A percentile compares a stretch with the other conserved stretches of the same genome.
phyloP scores from a whole-genome alignment of 2,888 invertebrate species.

The Acanthosepion esculentum region DNA sequence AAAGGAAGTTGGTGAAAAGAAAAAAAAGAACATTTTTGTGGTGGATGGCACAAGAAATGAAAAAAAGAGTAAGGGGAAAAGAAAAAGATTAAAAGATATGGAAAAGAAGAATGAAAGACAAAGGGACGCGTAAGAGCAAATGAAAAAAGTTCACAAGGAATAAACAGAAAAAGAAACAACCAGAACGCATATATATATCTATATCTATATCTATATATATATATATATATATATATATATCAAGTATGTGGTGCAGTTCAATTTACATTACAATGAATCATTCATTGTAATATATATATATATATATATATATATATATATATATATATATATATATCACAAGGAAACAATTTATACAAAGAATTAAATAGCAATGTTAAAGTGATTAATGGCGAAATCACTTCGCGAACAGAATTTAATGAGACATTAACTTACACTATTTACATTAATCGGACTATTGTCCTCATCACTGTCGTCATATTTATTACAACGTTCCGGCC shows the following conservation, averaged over 20 bases:
- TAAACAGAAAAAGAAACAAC: background rate
- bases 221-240: background rate
- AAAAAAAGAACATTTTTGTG: background rate
- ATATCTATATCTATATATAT: background rate
- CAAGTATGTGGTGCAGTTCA: too few species aligned
- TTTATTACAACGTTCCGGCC: too few species aligned
- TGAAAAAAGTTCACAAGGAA: background rate
- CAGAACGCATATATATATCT: background rate
- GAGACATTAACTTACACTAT: too few species aligned
- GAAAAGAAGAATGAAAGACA: background rate
- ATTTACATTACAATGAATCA: too few species aligned
- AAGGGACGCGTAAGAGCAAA: background rate
- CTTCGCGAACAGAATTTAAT: too few species aligned
- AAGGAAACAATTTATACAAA: too few species aligned
- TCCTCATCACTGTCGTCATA: too few species aligned
- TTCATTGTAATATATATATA: background rate
- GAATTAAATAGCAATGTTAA: too few species aligned
- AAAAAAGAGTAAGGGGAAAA: background rate
- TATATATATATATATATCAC: too few species aligned
- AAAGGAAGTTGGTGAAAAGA: background rate
- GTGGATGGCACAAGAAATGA: background rate
- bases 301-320: conserved; percentile 35
- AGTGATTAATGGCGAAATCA: too few species aligned
- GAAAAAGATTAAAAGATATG: background rate
- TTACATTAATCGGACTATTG: too few species aligned